phyloP scores from a whole-genome alignment of 2,113 vertebrate genomes.

The Pongo abelii region DNA sequence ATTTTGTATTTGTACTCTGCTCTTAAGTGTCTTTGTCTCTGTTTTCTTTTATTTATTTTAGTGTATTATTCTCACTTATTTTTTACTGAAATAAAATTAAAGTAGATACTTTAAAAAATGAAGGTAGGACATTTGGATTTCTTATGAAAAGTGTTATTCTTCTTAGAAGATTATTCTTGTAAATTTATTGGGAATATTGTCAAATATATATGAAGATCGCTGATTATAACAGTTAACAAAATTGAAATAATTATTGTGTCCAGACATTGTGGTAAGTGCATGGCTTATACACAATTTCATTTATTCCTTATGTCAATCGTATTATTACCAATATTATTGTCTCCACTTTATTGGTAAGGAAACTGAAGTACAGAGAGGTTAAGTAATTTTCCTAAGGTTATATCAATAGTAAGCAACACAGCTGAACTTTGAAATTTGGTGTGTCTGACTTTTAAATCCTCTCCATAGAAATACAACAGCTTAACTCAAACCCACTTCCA shows the following conservation, averaged over 20 bases:
- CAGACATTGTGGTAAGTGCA: background rate
- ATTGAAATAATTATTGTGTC: background rate
- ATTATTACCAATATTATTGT: background rate
- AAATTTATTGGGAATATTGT: background rate
- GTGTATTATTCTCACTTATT: background rate
- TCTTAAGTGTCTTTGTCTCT: background rate
- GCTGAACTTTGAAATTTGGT: background rate
- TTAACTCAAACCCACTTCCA: background rate
- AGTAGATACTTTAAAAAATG: background rate
- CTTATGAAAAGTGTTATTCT: background rate
- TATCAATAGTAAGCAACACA: background rate
- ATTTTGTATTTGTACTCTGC: background rate
- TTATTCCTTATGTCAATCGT: background rate
- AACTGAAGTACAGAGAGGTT: background rate
- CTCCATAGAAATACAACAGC: background rate
- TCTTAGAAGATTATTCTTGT: background rate
- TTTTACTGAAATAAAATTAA: background rate
- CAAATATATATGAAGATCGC: background rate
- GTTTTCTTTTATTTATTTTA: constrained; percentile 10
- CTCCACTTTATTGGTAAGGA: background rate
- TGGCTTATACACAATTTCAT: background rate
- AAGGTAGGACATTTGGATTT: background rate
- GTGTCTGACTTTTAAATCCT: background rate
- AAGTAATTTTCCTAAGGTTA: background rate
- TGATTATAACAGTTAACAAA: background rate